Conservation (phyloP, 2,113 vertebrate genomes). For the Poecile atricapillus region DNA sequence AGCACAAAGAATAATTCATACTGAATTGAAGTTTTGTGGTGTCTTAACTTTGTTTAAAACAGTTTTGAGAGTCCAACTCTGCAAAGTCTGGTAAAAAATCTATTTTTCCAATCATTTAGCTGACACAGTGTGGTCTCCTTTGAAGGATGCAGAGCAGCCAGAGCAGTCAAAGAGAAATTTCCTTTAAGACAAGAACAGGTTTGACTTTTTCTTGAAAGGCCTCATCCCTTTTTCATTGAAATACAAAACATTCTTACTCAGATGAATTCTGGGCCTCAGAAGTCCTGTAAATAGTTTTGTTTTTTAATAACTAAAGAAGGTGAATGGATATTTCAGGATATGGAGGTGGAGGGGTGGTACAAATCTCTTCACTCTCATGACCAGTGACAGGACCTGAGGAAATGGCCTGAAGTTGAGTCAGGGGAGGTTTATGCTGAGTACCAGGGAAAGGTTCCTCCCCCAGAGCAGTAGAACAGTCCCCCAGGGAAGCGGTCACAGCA, state of each 20-base stretch:
- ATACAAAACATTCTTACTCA: neutral
- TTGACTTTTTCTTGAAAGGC: neutral
- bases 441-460: neutral
- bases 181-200: neutral
- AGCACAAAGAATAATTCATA: slow-evolving; percentile 30
- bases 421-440: neutral
- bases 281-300: neutral
- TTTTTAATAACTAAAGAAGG: neutral
- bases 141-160: neutral
- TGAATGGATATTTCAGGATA: neutral
- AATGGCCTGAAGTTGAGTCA: neutral
- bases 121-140: neutral
- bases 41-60: slow-evolving; percentile 43
- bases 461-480: neutral
- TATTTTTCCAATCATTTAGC: slow-evolving; percentile 5
- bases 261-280: neutral
- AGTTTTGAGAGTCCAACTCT: slow-evolving; percentile 2
- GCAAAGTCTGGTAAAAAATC: slow-evolving; percentile 1
- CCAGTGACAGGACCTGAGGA: neutral
- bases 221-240: neutral
- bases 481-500: neutral
- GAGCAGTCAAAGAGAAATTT: neutral
- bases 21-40: slow-evolving; percentile 31
- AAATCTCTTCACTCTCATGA: neutral
- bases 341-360: neutral